Evolutionary conservation across 1,140 invertebrate genomes (phyloP).

Genomic region (Mya arenaria): DNA sequence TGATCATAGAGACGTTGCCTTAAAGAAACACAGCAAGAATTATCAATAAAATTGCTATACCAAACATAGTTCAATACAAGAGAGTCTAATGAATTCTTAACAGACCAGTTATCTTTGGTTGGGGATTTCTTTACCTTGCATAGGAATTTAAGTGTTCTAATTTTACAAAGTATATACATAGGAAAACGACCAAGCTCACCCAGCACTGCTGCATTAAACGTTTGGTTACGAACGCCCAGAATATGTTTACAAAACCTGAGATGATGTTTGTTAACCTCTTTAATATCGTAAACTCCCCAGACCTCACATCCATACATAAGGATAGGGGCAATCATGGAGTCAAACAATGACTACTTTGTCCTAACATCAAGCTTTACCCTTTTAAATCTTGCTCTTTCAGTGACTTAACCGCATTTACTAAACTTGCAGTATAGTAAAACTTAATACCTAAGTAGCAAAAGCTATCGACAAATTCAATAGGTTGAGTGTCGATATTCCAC

Average conservation of each 20-base stretch:
- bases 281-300: conserved; percentile 24
- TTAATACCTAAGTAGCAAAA: conserved; percentile 13
- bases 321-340: conserved; percentile 32
- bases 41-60: not conserved
- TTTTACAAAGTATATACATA: conserved; percentile 17
- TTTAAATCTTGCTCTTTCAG: conserved; percentile 5
- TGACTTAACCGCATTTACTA: not conserved
- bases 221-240: conserved; percentile 17
- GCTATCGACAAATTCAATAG: conserved; percentile 4
- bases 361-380: conserved; percentile 10
- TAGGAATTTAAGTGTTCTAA: conserved; percentile 28
- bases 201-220: conserved; percentile 7
- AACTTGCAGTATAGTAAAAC: conserved; percentile 18
- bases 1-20: too few relatives aligned
- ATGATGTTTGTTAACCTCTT: conserved; percentile 17
- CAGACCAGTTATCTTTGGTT: not conserved
- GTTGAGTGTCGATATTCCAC: not conserved
- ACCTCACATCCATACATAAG: conserved; percentile 38
- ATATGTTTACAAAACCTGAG: conserved; percentile 25
- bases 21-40: not conserved
- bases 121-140: conserved; percentile 16
- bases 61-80: not conserved
- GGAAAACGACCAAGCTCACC: conserved; percentile 26
- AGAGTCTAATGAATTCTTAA: not conserved
- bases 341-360: conserved; percentile 8